Percentiles rank a stretch among this genome's conserved stretches.
phyloP scores from a whole-genome alignment of 2,888 invertebrate species.

The Steromphala cineraria region DNA sequence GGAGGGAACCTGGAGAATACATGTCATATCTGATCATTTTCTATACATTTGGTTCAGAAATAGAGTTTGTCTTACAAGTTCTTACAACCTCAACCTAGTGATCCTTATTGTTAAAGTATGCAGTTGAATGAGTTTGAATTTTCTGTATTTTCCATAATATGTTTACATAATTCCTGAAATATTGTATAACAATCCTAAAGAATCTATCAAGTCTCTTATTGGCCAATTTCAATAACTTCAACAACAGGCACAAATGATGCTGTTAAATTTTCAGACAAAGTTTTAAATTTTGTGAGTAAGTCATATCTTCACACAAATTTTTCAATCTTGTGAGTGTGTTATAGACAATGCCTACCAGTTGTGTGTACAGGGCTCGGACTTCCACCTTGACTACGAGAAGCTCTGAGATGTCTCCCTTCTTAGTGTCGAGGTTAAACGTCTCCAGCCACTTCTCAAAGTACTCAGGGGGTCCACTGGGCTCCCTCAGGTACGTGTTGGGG shows the following conservation, averaged over 20 bases:
- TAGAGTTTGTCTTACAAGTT: neutral
- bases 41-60: neutral
- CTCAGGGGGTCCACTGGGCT: conserved; percentile 80
- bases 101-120: no score
- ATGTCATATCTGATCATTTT: no score
- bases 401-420: conserved; percentile 80
- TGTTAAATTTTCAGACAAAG: no score
- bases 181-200: no score
- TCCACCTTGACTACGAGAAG: conserved; percentile 80
- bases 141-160: neutral
- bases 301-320: no score
- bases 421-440: conserved; percentile 77
- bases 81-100: no score
- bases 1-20: conserved; percentile 76
- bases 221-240: no score
- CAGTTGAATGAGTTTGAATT: no score
- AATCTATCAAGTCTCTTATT: no score
- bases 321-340: no score
- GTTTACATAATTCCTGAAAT: neutral
- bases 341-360: conserved; percentile 78
- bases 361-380: conserved; percentile 80
- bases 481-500: conserved; percentile 84
- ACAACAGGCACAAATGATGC: no score
- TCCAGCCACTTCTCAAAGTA: conserved; percentile 81
- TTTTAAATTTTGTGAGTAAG: no score